Evolutionary conservation across 2,888 invertebrate species (phyloP), one percentile per base, ranked within the genome.

Genomic region (Asteroscopus sphinx): DNA sequence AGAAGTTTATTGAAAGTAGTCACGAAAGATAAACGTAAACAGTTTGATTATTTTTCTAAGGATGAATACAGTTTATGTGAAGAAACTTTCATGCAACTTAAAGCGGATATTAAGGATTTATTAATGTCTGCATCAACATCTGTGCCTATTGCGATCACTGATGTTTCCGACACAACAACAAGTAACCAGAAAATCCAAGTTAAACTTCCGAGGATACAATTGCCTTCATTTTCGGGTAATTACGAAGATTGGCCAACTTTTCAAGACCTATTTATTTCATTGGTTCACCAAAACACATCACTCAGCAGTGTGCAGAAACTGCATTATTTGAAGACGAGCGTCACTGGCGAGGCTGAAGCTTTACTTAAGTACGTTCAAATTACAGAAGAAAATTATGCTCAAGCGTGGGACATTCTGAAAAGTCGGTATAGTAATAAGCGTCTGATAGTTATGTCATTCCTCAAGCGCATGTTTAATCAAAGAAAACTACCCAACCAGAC

Each of bases 351-450:
- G 15, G 15, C 42, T 13, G 42, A 13, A 15, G 11, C 16, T 3
- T 42, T 42, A 28, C 30, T 42, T n/a, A 42, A 28, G 8, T 16
- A 25, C 9, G 28, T 42, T 11, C 41, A 42, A 33, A n/a, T 36
- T 5, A 46, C 42, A 11, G 42, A 42, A 11, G 16, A 26, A 15
- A 42, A 42, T 42, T 42, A 42, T 28, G 13, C 11, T 9, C 21
- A 36, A 9, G 46, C 46, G 5, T 46, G 45, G 45, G 17, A 45
- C 1, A 33, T 9, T 9, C 13, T 45, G n/a, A 21, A 15, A 17
- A 33, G 16, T 15, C 15, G 46, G 9, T 46, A 46, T 15, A 21
- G 21, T 9, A 46, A 46, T 15, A 46, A 46, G 36, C 26, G 42
- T 1, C 26, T 42, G 3, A 42, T 42, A 12, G 42, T 42, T 11